A percentile compares a stretch with the other conserved stretches of the same genome.
Evolutionary conservation across 2,888 invertebrate species (phyloP).

Genomic region (Empis livida): DNA sequence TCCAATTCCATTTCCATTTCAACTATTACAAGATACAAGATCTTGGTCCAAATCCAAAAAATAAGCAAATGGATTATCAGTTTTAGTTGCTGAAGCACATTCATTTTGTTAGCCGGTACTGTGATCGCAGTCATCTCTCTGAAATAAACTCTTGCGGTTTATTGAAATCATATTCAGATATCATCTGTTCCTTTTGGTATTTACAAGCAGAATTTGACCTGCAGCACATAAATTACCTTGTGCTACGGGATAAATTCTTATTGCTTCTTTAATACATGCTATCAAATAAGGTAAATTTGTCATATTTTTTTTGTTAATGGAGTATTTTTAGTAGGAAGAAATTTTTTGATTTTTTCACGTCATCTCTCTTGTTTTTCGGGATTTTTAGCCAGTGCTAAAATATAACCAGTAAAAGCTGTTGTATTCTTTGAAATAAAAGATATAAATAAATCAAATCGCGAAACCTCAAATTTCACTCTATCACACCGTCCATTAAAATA

Average conservation of each 20-base stretch:
- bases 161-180: slow-evolving; percentile 49
- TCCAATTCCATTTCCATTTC: slow-evolving; percentile 53
- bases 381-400: slow-evolving; percentile 50
- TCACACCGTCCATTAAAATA: slow-evolving; percentile 55
- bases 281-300: slow-evolving; percentile 44
- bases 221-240: slow-evolving; percentile 42
- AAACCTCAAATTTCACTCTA: slow-evolving; percentile 40
- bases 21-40: slow-evolving; percentile 54
- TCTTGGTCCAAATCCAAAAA: slow-evolving; percentile 22
- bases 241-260: slow-evolving; percentile 45
- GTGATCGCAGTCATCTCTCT: slow-evolving; percentile 52
- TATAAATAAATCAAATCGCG: slow-evolving; percentile 30
- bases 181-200: slow-evolving; percentile 52
- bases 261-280: slow-evolving; percentile 56
- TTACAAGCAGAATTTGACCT: slow-evolving; percentile 41
- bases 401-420: slow-evolving; percentile 40
- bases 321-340: slow-evolving; percentile 30
- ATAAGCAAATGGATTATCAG: slow-evolving; percentile 14
- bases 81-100: slow-evolving; percentile 10
- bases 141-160: slow-evolving; percentile 49
- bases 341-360: slow-evolving; percentile 40
- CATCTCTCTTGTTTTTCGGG: slow-evolving; percentile 49
- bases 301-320: slow-evolving; percentile 31
- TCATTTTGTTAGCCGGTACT: not conserved
- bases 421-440: slow-evolving; percentile 13